Evolutionary conservation across 2,888 invertebrate genomes (phyloP).

Genomic region (Yponomeuta evonymella): DNA sequence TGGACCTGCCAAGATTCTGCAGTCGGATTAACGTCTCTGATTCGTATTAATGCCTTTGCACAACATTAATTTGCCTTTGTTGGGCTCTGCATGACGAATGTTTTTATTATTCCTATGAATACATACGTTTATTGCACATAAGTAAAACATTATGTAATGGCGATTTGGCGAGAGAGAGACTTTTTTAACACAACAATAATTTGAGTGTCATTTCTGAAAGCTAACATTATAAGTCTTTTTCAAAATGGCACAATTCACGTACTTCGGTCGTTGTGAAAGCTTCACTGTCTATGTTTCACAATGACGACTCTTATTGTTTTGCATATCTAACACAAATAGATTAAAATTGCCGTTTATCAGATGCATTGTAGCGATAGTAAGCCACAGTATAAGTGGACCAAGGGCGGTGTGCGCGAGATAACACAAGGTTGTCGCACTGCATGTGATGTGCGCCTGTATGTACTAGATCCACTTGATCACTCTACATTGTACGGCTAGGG

Average conservation of each 20-base stretch:
- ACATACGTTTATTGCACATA: no score
- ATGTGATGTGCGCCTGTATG: constrained; percentile 14
- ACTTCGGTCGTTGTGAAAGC: no score
- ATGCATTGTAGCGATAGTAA: constrained; percentile 57
- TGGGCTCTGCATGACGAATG: neutral
- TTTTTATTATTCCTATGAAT: no score
- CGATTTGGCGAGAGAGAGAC: no score
- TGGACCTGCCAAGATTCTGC: constrained; percentile 18
- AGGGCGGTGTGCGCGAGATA: constrained; percentile 53
- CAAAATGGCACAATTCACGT: no score
- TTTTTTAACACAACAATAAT: no score
- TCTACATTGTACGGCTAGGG: no score
- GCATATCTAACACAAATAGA: neutral
- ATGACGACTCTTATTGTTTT: constrained; percentile 20
- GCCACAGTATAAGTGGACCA: constrained; percentile 56
- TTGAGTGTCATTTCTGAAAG: no score
- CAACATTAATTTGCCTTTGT: neutral
- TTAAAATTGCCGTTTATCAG: constrained; percentile 46
- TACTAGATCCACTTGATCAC: no score
- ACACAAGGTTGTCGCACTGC: constrained; percentile 54
- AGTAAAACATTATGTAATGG: no score
- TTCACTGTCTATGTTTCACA: neutral
- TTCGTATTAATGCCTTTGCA: constrained; percentile 15
- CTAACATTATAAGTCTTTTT: no score
- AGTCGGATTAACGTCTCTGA: constrained; percentile 28